phyloP scores from a whole-genome alignment of 2,888 invertebrate species.

The Acheta domesticus region DNA sequence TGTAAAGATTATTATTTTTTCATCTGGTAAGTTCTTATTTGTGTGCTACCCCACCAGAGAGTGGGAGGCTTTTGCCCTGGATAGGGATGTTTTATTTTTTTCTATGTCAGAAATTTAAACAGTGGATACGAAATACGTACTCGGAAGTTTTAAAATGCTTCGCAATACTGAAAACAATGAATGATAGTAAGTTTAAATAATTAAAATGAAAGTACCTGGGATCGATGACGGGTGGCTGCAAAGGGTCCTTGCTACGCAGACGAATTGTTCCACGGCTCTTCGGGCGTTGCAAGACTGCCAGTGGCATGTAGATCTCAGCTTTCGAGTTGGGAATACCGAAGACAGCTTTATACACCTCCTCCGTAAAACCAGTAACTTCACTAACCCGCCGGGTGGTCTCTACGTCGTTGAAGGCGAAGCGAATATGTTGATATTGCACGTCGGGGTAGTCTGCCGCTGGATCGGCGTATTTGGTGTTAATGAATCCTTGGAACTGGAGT shows the following conservation, averaged over 20 bases:
- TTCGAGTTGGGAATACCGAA: conserved; percentile 59
- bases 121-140: no score
- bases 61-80: no score
- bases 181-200: no score
- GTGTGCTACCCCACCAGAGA: no score
- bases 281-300: conserved; percentile 75
- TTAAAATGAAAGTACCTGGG: conserved; percentile 66
- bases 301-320: conserved; percentile 76
- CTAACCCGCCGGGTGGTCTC: conserved; percentile 33
- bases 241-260: conserved; percentile 76
- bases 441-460: conserved; percentile 73
- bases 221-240: conserved; percentile 81
- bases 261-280: conserved; percentile 74
- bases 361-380: conserved; percentile 42
- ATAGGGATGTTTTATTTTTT: no score
- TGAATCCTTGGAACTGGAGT: conserved; percentile 59
- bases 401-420: conserved; percentile 41
- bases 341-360: conserved; percentile 36
- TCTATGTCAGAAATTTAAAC: no score
- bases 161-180: no score
- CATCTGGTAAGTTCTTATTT: no score
- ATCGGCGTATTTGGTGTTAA: conserved; percentile 80
- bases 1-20: no score
- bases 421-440: conserved; percentile 74
- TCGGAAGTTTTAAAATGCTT: no score